Evolutionary conservation across 2,797 vertebrate genomes (phyloP), one percentile per base, ranked within the genome.

Genomic region (Borostomias antarcticus): DNA sequence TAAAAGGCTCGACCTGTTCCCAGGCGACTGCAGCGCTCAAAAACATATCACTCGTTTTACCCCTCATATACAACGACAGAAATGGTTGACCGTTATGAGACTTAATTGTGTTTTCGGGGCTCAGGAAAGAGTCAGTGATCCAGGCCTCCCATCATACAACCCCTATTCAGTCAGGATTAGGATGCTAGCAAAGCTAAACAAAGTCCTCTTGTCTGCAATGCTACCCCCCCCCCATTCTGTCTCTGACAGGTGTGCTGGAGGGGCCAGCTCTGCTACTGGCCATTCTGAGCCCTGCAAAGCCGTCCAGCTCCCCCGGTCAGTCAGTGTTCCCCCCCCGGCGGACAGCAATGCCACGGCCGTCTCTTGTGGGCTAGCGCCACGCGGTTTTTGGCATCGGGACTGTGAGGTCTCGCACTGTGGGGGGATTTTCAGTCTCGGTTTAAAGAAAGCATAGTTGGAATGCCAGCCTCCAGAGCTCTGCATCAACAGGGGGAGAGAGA

Each of bases 401-500:
- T 68, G 76, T 51, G 72, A 78, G 62, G 78, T 77, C n/a, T n/a
- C 83, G 65, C 75, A 72, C 51, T 37, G 66, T 81, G 77, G 78
- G 88, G 82, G 83, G 85, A 82, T 82, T 82, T 85, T 67, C 61
- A 66, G 70, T 74, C 77, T 86, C 52, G 86, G 81, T 78, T 45
- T 81, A 79, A 89, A 86, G 78, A 81, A 84, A 86, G 86, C 89
- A 85, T 88, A 82, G 84, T 80, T 90, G 89, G 86, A 90, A 91
- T 91, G 86, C 87, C 84, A 87, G 74, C 73, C 70, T 83, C 89
- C 69, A 77, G 70, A 79, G 74, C 80, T 87, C 76, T 84, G 82
- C 83, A 86, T 85, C 82, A 86, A 82, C 80, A 79, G 80, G 72
- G 72, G 80, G 76, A 26, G 75, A 73, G 56, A 66, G 71, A 48